Percentiles rank a stretch among this genome's conserved stretches.
These are phyloP conservation scores for Lontra canadensis DNA, from an alignment of 2,113 vertebrate genomes.

Conservation along the genomic window DNA sequence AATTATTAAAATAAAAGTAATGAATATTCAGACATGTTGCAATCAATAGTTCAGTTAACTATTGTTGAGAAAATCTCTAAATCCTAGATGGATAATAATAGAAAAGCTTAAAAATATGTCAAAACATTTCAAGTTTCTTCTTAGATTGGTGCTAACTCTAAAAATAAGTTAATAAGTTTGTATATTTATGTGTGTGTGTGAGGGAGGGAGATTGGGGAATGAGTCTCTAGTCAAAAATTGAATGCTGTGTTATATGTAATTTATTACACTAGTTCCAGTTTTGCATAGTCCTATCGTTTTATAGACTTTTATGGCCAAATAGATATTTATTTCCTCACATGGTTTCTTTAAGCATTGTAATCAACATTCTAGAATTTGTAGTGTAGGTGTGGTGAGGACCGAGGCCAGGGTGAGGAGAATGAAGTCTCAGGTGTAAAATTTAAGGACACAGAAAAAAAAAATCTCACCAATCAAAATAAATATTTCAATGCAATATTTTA, in stretches of 20 bases:
- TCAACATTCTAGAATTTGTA: neutral
- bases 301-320: neutral
- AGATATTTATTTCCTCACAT: neutral
- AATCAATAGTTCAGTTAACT: constrained; percentile 62
- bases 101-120: constrained; percentile 52
- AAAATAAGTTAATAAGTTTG: constrained; percentile 30
- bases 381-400: neutral
- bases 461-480: neutral
- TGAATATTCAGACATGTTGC: constrained; percentile 74
- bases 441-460: neutral
- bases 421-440: neutral
- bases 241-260: neutral
- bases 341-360: neutral
- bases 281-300: neutral
- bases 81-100: constrained; percentile 32
- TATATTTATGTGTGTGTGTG: neutral
- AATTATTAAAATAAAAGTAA: constrained; percentile 76
- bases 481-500: neutral
- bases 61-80: constrained; percentile 64
- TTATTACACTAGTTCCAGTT: neutral
- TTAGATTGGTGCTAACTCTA: neutral
- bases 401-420: neutral
- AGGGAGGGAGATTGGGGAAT: neutral
- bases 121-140: constrained; percentile 48
- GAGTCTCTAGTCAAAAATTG: neutral